Base-by-base conservation (phyloP, 2,888 invertebrate genomes). In the Leucoptera coffeella region DNA sequence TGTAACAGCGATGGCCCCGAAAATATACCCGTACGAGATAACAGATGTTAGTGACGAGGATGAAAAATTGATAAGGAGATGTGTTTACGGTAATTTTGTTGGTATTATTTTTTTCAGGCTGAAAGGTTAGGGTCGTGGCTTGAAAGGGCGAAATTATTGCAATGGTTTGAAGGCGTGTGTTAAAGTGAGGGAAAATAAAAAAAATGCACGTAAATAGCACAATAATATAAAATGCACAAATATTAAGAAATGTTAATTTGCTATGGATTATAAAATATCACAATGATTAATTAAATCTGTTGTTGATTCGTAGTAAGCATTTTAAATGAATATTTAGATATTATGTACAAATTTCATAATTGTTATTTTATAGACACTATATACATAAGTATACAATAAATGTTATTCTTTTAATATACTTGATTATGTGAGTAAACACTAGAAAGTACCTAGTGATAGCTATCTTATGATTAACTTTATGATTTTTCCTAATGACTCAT, bases 61-160 rank as follows among this genome's bases (percentile, higher is more conserved):
- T 28, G 57, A 60, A 7, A 64, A 57, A 32, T 26, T 55, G 2
- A 56, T 65, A 15, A 55, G 51, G 33, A 67, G 60, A 47, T 65
- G 64, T 28, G 30, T 65, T 1, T 30, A 52, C 42, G 67, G 67
- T 67, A 44, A 37, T 60, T 56, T 35, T 32, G 29, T 35, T 36
- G 35, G 13, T 22, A 10, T 13, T 5, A 9, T 27, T 4, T 14
- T 4, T 27, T 11, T 6, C n/a, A 23, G n/a, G 14, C 9, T 14
- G n/a, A n/a, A n/a, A n/a, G n/a, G n/a, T n/a, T n/a, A n/a, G n/a
- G n/a, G n/a, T n/a, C n/a, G n/a, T n/a, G n/a, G n/a, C n/a, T n/a
- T n/a, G n/a, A n/a, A n/a, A n/a, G n/a, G n/a, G n/a, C n/a, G n/a
- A n/a, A n/a, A n/a, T 23, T 23, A 14, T 7, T 22, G 4, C 8